Evolutionary conservation across 1,140 invertebrate species (phyloP), one percentile per base, ranked within the genome.

Genomic region (Lethrus apterus): DNA sequence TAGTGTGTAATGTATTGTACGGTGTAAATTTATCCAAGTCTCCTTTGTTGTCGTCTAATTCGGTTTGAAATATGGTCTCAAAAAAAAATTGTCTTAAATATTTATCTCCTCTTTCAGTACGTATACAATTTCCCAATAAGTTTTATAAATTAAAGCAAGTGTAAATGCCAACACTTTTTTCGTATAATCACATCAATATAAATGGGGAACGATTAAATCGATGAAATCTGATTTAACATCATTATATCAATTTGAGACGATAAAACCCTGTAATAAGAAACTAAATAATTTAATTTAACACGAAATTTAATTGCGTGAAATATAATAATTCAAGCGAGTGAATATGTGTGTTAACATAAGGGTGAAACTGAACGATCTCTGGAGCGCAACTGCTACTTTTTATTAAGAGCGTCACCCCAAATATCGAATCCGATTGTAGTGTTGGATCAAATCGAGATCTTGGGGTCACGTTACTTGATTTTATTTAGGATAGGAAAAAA

Each of bases 281-380:
- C 45, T 50, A 46, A 51, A 44, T 53, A 50, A 57, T 52, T 50
- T 51, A 38, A 59, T 57, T 57, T 56, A 56, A 56, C 51, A 56
- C 36, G 45, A 59, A 59, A 59, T 56, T 59, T 55, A 59, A 59
- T 59, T 59, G 58, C 51, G 55, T 56, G 54, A 57, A 59, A 56
- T 49, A 57, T 51, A 54, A 59, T 59, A 56, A 57, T 40, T 43
- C 38, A 41, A 48, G 32, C 48, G 51, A 47, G 19, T 50, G 54
- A 48, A 55, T 46, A 14, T 18, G 48, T 45, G 48, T 30, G 34
- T 9, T 9, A 44, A 40, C 46, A 52, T 57, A 60, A 60, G 58
- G 56, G 58, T 56, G 52, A 47, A 49, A 44, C 49, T 43, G 30
- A 43, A 43, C 26, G 23, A 46, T 34, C 32, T 33, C 42, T 41